A percentile compares a stretch with the other conserved stretches of the same genome.
phyloP scores from a whole-genome alignment of 2,888 invertebrate species.

The Micropterix aruncella region DNA sequence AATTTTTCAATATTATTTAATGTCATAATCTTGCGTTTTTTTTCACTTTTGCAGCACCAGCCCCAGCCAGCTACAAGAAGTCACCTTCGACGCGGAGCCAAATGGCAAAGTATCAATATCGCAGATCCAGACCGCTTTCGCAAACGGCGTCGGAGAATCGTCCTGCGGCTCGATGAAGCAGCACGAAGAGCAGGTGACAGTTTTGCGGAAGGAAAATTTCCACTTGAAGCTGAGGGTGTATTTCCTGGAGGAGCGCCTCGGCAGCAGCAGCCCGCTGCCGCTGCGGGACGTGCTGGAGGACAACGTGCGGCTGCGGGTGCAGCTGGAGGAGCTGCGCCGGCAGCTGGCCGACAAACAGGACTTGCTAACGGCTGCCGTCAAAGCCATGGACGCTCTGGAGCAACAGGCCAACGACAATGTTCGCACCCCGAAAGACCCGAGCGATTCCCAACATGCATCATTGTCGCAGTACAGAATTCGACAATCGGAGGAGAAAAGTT shows the following conservation, averaged over 20 bases:
- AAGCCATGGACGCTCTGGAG: constrained; percentile 66
- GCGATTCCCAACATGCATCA: background rate
- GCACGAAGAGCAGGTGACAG: constrained; percentile 73
- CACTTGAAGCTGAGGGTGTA: constrained; percentile 82
- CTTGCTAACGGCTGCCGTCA: constrained; percentile 70
- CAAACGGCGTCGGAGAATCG: constrained; percentile 15
- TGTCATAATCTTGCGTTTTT: no score
- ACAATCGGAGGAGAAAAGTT: background rate
- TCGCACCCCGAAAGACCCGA: background rate
- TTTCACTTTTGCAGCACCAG: constrained; percentile 45
- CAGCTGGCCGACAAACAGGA: constrained; percentile 74
- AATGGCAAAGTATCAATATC: constrained; percentile 24
- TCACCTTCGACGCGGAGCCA: constrained; percentile 42
- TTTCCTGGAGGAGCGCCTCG: constrained; percentile 75
- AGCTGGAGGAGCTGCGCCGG: constrained; percentile 59
- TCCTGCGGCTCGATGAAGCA: constrained; percentile 71
- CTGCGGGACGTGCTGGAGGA: constrained; percentile 43
- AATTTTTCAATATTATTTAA: no score
- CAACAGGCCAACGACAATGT: constrained; percentile 15
- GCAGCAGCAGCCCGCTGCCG: constrained; percentile 44
- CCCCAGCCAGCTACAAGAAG: constrained; percentile 55
- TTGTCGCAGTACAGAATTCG: background rate
- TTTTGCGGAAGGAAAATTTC: constrained; percentile 82
- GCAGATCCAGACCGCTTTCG: constrained; percentile 1
- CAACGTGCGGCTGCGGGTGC: constrained; percentile 46